Percentiles rank a stretch among this genome's conserved stretches.
Evolutionary conservation across 2,888 invertebrate species (phyloP).

Genomic region (Heliconius charithonia): DNA sequence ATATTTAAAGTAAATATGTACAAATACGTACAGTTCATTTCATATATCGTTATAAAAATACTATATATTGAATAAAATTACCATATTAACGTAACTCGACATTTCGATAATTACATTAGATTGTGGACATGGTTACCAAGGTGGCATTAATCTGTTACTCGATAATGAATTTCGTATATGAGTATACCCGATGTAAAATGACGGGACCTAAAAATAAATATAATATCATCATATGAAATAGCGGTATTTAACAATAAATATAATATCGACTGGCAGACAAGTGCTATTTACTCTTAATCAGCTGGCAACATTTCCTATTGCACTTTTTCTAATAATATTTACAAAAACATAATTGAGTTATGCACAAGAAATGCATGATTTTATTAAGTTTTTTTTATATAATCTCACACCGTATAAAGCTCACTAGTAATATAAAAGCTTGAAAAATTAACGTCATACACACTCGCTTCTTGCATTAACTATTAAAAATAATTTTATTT

Average conservation of each 20-base stretch:
- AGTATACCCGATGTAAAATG: neutral
- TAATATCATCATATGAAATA: neutral
- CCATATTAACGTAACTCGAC: too few relatives aligned
- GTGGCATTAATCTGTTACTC: neutral
- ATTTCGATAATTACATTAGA: too few relatives aligned
- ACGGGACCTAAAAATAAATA: neutral
- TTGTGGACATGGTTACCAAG: neutral
- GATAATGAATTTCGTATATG: neutral
- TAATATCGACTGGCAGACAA: neutral
- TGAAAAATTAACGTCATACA: neutral
- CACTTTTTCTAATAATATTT: too few relatives aligned
- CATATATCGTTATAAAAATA: too few relatives aligned
- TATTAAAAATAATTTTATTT: neutral
- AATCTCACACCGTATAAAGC: neutral
- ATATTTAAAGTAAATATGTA: too few relatives aligned
- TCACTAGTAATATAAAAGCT: neutral
- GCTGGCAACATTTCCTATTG: too few relatives aligned
- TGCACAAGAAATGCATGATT: too few relatives aligned
- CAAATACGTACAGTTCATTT: too few relatives aligned
- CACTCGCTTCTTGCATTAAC: neutral
- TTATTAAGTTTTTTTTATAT: too few relatives aligned
- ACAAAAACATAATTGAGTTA: too few relatives aligned
- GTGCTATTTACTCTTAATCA: too few relatives aligned
- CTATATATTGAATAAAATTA: too few relatives aligned
- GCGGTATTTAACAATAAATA: neutral